phyloP scores from a whole-genome alignment of 2,888 invertebrate species.

The Ischnura elegans region DNA sequence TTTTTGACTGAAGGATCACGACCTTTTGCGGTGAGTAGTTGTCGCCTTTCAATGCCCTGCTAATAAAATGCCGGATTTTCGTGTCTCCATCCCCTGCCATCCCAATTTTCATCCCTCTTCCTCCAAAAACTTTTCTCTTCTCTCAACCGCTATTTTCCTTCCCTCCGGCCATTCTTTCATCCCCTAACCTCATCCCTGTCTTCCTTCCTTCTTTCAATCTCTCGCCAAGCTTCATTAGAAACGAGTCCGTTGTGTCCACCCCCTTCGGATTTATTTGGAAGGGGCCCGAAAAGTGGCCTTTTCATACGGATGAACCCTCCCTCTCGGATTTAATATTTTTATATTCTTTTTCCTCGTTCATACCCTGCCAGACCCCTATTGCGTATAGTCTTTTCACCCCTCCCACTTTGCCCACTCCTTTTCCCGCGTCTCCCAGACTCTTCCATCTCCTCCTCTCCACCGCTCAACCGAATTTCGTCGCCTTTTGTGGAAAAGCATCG shows the following conservation, averaged over 20 bases:
- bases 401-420: background rate
- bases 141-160: no score
- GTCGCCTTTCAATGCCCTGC: background rate
- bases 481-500: conserved; percentile 27
- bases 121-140: background rate
- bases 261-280: background rate
- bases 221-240: background rate
- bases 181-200: background rate
- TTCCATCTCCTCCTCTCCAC: background rate
- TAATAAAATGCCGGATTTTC: background rate
- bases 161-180: background rate
- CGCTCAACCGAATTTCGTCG: background rate
- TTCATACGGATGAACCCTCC: conserved; percentile 17
- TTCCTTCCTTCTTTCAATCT: background rate
- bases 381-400: background rate
- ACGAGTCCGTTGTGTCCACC: background rate
- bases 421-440: background rate
- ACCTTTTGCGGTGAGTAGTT: no score
- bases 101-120: background rate
- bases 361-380: background rate
- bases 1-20: no score
- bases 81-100: background rate
- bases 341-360: background rate
- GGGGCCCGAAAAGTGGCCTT: background rate
- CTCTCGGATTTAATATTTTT: background rate